Evolutionary conservation across 2,113 vertebrate species (phyloP).

Genomic region (Xiphophorus maculatus): DNA sequence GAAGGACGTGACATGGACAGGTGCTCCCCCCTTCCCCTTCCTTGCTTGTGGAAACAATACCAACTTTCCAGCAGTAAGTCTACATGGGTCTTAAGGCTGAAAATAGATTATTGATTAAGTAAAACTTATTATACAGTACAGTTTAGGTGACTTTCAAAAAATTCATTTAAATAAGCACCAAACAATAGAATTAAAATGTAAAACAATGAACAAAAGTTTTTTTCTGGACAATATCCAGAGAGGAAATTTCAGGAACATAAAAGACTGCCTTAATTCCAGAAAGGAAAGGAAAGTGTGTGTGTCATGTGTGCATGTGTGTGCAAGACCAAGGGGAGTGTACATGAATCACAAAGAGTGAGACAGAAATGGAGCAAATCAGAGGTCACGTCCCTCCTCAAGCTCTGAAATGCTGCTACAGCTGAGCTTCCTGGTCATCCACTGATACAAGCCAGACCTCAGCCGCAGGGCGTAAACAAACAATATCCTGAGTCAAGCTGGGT

Average conservation of each 20-base stretch:
- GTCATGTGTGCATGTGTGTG: conserved; percentile 13
- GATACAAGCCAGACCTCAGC: conserved; percentile 37
- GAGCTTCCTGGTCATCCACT: conserved; percentile 42
- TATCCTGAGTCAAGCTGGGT: conserved; percentile 4
- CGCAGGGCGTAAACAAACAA: conserved; percentile 27
- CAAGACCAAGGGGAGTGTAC: conserved; percentile 24
- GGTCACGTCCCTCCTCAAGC: conserved; percentile 47
- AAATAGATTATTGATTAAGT: conserved; percentile 2
- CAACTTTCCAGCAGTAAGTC: conserved; percentile 24
- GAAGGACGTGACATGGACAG: conserved; percentile 83
- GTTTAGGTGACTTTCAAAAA: not conserved
- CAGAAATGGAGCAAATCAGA: conserved; percentile 58
- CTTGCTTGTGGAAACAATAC: conserved; percentile 80
- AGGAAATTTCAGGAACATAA: conserved; percentile 27
- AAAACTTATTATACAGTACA: not conserved
- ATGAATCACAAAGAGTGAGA: conserved; percentile 54
- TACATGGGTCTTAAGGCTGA: not conserved
- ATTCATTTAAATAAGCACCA: not conserved
- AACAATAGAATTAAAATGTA: not conserved
- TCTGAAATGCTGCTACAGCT: conserved; percentile 30
- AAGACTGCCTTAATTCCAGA: conserved; percentile 17
- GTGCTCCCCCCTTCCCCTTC: conserved; percentile 77
- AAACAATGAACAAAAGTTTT: not conserved
- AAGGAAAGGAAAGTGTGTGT: conserved; percentile 12
- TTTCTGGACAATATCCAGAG: conserved; percentile 9